Base-by-base conservation (phyloP, 2,888 invertebrate genomes). In the Apodemia hepburni region DNA sequence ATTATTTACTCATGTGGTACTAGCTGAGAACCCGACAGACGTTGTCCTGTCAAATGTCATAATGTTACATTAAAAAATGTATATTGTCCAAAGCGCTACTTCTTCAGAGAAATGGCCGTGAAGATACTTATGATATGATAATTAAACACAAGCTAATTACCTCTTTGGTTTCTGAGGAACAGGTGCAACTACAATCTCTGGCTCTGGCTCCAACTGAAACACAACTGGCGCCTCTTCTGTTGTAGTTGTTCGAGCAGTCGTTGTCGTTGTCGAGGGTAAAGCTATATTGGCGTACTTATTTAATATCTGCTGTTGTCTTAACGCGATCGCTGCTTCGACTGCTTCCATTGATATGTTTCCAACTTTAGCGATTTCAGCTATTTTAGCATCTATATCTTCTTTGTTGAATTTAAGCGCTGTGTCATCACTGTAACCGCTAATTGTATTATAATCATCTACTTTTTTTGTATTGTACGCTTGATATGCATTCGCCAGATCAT, bases 341-440 rank as follows among this genome's bases (percentile, higher is more conserved):
- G 95, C 95, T 65, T 96, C 96, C 76, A 95, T 94, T 0, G 95
- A 95, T 27, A 96, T 94, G 75, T 97, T 97, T 17, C 96, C 95
- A 6, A 95, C 95, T 64, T 94, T 93, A 0, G 95, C 92, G 65
- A 92, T 91, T 72, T 92, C 92, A 4, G 85, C 85, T 68, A 92
- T 92, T 75, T 91, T 92, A 4, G 83, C 75, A 71, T 86, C 86
- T 12, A 92, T 86, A 65, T 91, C 90, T 66, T 91, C 88, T 60
- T 89, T 89, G 61, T 81, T 87, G 64, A 88, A 78, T 58, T 87
- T 87, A 18, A 91, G 69, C 0, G 80, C 73, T 1, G 85, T 85
- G 58, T 91, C 91, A 61, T 91, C 91, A 57, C 87, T 86, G 64
- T 91, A 91, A 45, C 91, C 91, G 64, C 80, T 82, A 61, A 91